Base-by-base conservation (phyloP, 92 coral and sea anemone genomes). In the Actinernus sp. region DNA sequence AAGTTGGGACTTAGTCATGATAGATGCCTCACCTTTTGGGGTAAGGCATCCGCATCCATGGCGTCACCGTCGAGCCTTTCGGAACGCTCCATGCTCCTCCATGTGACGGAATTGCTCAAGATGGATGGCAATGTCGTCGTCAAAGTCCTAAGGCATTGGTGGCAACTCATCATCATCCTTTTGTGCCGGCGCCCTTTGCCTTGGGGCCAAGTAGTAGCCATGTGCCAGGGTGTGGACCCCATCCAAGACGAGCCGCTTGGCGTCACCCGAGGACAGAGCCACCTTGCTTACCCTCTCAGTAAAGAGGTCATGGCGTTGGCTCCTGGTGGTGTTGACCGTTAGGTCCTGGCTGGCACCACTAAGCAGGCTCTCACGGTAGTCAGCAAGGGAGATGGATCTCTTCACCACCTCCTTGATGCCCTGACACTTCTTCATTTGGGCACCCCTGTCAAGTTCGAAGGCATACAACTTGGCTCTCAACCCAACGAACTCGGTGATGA, bases 391-490 rank as follows among this genome's bases (percentile, higher is more conserved):
- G 21, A 49, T 39, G 13, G 51, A 21, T 2, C 53, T 53, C 31
- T 50, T 66, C 4, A 66, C 49, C 17, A 66, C 74, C 5, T 26
- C 21, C 62, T 32, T 66, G 20, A 49, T 49, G 7, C 31, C 49
- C 0, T 61, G 36, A 14, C 51, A 60, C 0, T 30, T 48, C 20
- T 52, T 54, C 32, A 21, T 64, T 0, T 0, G 0, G 0, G 40
- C 36, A 7, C 21, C 32, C 3, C 11, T 58, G n/a, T 25, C 73
- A 30, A 25, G 31, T 8, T 14, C 13, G 27, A 52, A 14, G 13
- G 45, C 25, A 31, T 79, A 71, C 73, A 79, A 49, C 45, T 79
- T 79, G 21, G 68, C 49, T n/a, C 81, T 36, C 13, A 72, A 32
- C 0, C 87, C 80, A 11, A 72, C 87, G 34, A 23, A 71, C 34